Conservation (phyloP, 2,888 invertebrate species). For the Polia nebulosa region DNA sequence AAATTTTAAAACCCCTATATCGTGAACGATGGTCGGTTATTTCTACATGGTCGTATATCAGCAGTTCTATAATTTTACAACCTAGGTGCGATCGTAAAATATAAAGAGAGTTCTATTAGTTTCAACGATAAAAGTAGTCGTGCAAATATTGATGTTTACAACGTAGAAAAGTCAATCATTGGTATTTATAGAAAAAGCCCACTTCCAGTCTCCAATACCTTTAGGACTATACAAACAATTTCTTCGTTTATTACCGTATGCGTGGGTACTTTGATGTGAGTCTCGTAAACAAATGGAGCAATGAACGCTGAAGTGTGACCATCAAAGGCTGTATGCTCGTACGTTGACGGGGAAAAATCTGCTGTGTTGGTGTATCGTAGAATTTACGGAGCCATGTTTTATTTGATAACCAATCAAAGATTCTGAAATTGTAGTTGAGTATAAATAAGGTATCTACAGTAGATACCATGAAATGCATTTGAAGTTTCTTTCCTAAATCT, state of each 20-base stretch:
- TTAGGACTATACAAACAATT: not conserved
- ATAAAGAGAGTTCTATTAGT: constrained; percentile 26
- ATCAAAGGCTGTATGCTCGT: constrained; percentile 41
- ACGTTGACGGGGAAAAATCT: constrained; percentile 27
- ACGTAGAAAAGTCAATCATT: constrained; percentile 17
- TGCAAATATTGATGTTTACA: constrained; percentile 29
- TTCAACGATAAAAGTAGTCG: constrained; percentile 29
- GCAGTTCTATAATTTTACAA: constrained; percentile 27
- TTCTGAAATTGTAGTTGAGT: not conserved
- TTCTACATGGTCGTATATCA: constrained; percentile 12
- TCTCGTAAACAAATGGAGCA: constrained; percentile 49
- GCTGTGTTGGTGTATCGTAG: not conserved
- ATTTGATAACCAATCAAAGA: not conserved
- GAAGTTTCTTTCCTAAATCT: not conserved
- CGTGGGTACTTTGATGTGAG: constrained; percentile 13
- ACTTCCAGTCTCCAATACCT: not conserved
- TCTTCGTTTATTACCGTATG: constrained; percentile 11
- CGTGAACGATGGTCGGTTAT: constrained; percentile 18
- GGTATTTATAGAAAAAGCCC: constrained; percentile 9
- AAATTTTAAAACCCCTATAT: constrained; percentile 13
- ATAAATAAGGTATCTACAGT: not conserved
- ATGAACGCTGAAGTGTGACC: constrained; percentile 46
- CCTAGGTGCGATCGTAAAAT: constrained; percentile 35
- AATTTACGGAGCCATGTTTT: not conserved
- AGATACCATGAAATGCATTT: no score